Evolutionary conservation across 2,113 vertebrate species (phyloP).

Genomic region (Sylvilagus bachmani): DNA sequence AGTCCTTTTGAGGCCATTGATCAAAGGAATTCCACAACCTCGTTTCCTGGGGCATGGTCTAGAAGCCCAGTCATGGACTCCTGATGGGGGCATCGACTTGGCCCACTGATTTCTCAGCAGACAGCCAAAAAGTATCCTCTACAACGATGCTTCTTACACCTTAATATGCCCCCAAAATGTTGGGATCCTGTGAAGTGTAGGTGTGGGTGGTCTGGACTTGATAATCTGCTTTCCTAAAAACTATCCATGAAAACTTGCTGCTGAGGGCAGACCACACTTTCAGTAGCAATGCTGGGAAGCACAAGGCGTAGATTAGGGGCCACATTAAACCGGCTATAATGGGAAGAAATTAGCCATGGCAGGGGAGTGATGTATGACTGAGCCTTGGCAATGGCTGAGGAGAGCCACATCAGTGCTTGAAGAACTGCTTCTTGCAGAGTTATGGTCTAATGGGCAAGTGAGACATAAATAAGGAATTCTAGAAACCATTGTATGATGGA

Average conservation of each 20-base stretch:
- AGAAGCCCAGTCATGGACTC: not conserved
- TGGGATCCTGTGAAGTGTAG: not conserved
- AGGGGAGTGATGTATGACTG: not conserved
- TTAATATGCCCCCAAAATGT: not conserved
- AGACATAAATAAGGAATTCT: not conserved
- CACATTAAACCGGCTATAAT: too few relatives aligned
- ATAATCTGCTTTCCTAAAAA: not conserved
- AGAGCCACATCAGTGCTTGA: not conserved
- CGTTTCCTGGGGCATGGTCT: not conserved
- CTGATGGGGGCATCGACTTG: not conserved
- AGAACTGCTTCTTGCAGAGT: not conserved
- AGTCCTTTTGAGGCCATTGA: not conserved
- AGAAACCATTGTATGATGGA: not conserved
- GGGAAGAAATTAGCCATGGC: not conserved
- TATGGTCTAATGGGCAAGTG: not conserved
- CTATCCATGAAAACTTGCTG: not conserved
- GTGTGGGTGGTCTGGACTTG: not conserved
- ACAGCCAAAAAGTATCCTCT: not conserved
- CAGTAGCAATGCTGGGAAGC: not conserved
- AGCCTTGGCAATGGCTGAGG: not conserved
- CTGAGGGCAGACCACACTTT: not conserved
- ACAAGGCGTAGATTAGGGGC: not conserved
- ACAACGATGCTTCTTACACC: not conserved
- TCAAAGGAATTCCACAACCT: not conserved
- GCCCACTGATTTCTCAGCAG: not conserved